phyloP scores from a whole-genome alignment of 2,113 vertebrate genomes.

The Girardinichthys multiradiatus region DNA sequence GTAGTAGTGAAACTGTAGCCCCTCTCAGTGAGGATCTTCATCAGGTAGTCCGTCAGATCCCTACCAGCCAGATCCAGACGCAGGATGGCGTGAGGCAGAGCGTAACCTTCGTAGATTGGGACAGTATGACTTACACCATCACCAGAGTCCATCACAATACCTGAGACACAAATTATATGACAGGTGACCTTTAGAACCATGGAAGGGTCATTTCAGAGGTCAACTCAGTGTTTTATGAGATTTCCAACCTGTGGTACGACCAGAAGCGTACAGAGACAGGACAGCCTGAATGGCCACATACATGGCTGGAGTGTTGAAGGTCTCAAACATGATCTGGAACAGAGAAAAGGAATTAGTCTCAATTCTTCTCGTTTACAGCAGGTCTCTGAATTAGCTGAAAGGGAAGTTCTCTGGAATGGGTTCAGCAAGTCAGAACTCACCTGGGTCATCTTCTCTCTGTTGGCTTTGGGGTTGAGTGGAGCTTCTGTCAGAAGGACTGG shows the following conservation, averaged over 20 bases:
- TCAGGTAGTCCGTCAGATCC: constrained; percentile 13
- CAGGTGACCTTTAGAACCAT: background rate
- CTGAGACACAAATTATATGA: background rate
- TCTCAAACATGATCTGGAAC: constrained; percentile 98
- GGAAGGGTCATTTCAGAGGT: background rate
- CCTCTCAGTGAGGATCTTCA: constrained; percentile 20
- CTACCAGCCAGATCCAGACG: constrained; percentile 19
- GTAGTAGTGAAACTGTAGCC: constrained; percentile 17
- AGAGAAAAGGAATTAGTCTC: background rate
- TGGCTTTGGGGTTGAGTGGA: constrained; percentile 94
- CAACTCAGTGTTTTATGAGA: no score
- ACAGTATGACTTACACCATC: constrained; percentile 15
- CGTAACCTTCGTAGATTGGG: constrained; percentile 16
- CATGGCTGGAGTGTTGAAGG: constrained; percentile 96
- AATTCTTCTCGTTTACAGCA: background rate
- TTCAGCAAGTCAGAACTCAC: background rate
- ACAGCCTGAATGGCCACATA: constrained; percentile 98
- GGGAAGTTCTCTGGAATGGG: background rate
- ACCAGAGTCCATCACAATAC: constrained; percentile 24
- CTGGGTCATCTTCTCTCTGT: constrained; percentile 60
- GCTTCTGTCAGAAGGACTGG: constrained; percentile 79
- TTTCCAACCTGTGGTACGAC: constrained; percentile 90
- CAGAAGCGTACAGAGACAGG: constrained; percentile 95
- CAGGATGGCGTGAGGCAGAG: constrained; percentile 21
- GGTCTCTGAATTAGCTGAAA: background rate